These are phyloP conservation scores for Stenolophus ochropezus DNA, from an alignment of 2,888 invertebrate species.

Conservation along the genomic window DNA sequence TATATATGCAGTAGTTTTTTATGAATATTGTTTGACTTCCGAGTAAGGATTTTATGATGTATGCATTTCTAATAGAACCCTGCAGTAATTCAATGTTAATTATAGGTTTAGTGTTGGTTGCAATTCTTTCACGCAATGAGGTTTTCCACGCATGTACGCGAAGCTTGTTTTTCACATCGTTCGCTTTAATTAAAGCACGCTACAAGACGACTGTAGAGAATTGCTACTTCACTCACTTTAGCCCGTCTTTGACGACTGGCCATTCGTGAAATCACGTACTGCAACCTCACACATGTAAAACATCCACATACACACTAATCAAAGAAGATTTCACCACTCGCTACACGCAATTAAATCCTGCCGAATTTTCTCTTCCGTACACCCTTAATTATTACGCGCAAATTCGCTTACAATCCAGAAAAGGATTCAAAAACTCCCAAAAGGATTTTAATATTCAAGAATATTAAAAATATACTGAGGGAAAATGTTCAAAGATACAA, in stretches of 20 bases:
- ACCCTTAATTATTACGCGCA: neutral
- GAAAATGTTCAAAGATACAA: neutral
- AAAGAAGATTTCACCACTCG: neutral
- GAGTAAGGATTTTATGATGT: neutral
- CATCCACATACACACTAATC: neutral
- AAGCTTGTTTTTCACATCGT: conserved; percentile 27
- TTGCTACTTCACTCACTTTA: conserved; percentile 10
- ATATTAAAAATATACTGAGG: neutral
- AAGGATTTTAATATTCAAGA: neutral
- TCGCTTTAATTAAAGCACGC: conserved; percentile 26
- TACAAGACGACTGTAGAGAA: neutral
- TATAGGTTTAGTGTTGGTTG: neutral
- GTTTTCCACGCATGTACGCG: neutral
- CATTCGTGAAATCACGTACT: conserved; percentile 26
- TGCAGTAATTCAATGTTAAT: neutral
- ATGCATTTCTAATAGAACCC: neutral
- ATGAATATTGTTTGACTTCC: too few species aligned
- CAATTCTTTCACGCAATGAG: neutral
- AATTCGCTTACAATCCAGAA: neutral
- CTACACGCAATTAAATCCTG: neutral
- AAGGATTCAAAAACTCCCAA: neutral
- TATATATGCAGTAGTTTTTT: too few species aligned
- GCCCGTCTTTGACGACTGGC: conserved; percentile 7
- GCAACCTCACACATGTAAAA: neutral
- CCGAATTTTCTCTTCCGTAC: neutral